Percentiles rank a stretch among this genome's conserved stretches.
Conservation (phyloP, 2,888 invertebrate species). For the Melieria crassipennis region DNA sequence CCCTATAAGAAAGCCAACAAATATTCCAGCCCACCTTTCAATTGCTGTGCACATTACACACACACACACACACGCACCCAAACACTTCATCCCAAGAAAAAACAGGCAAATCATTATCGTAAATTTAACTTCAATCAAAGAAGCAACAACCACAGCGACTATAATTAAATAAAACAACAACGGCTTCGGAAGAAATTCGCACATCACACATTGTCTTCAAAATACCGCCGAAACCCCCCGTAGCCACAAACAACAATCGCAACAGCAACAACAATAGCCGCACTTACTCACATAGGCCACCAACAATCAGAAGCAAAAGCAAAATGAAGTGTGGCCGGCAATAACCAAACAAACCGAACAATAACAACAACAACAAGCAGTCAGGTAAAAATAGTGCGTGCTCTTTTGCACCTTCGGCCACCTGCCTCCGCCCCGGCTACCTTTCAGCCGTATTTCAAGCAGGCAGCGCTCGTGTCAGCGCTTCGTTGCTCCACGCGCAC, state of each 20-base stretch:
- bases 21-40: too few species aligned
- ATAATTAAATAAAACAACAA: too few species aligned
- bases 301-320: background rate
- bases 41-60: background rate
- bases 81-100: constrained; percentile 11
- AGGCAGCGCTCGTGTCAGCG: background rate
- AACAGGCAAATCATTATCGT: too few species aligned
- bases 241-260: background rate
- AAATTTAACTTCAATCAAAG: too few species aligned
- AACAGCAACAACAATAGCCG: background rate
- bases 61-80: constrained; percentile 24
- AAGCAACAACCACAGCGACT: too few species aligned
- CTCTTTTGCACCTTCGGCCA: constrained; percentile 26
- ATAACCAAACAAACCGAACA: background rate
- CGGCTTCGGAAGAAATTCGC: too few species aligned
- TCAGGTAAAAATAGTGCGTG: background rate
- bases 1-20: too few species aligned
- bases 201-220: too few species aligned
- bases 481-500: background rate
- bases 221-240: too few species aligned
- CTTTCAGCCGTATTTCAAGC: constrained; percentile 36
- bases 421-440: constrained; percentile 55
- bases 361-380: background rate
- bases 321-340: background rate
- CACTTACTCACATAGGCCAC: background rate